phyloP scores from a whole-genome alignment of 2,888 invertebrate genomes.

The Microchrysa polita region DNA sequence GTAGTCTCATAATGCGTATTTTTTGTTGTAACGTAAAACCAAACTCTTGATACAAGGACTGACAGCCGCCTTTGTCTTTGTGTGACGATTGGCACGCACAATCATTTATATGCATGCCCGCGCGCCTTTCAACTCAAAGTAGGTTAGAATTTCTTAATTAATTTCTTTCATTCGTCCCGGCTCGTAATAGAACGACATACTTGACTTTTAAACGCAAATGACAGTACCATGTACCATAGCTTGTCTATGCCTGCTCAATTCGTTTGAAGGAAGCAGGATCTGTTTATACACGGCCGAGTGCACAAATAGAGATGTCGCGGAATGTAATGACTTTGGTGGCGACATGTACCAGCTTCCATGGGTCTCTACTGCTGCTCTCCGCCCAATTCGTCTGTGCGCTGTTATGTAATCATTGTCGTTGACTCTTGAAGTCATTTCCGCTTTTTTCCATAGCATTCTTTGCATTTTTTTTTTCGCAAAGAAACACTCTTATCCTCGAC shows the following conservation, averaged over 20 bases:
- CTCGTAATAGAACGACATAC: background rate
- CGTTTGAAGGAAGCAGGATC: background rate
- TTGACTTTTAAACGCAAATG: slow-evolving; percentile 5
- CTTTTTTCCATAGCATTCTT: background rate
- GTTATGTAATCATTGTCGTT: slow-evolving; percentile 17
- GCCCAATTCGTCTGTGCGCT: background rate
- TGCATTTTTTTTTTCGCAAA: background rate
- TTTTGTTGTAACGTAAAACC: too few species aligned
- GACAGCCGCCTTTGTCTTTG: background rate
- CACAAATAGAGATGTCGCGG: slow-evolving; percentile 39
- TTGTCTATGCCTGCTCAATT: background rate
- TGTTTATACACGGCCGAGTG: slow-evolving; percentile 27
- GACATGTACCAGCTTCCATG: background rate
- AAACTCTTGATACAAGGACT: too few species aligned
- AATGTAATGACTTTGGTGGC: slow-evolving; percentile 32
- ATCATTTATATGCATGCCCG: background rate
- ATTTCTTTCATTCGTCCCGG: background rate
- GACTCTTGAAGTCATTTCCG: slow-evolving; percentile 24
- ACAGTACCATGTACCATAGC: too few species aligned
- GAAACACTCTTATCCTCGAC: too few species aligned
- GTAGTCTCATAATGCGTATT: too few species aligned
- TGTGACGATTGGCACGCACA: background rate
- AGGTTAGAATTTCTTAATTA: slow-evolving; percentile 37
- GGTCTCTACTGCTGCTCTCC: too few species aligned
- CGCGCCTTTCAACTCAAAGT: background rate